These are phyloP conservation scores for Cyphomyrmex costatus DNA, from an alignment of 1,140 invertebrate genomes.

Conservation along the genomic window DNA sequence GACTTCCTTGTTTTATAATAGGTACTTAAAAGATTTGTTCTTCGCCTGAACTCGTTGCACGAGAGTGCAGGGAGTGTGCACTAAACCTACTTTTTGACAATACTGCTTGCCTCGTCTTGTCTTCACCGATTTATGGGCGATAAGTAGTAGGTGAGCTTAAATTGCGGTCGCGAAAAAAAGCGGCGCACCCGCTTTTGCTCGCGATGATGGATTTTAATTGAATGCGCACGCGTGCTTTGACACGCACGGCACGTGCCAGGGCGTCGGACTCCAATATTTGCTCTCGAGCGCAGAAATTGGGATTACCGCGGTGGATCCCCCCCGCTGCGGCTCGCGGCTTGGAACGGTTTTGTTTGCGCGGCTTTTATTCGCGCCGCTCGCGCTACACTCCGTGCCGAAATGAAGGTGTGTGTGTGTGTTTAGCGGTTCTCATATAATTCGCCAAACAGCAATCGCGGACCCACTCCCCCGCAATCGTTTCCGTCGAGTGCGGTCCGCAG, in stretches of 20 bases:
- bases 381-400: neutral
- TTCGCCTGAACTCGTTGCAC: too few species aligned
- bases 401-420: conserved; percentile 30
- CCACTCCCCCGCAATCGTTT: conserved; percentile 9
- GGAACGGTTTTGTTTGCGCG: conserved; percentile 57
- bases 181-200: neutral
- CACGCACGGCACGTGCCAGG: conserved; percentile 54
- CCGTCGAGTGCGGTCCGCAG: conserved; percentile 23
- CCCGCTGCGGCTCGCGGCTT: conserved; percentile 4
- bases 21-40: too few species aligned
- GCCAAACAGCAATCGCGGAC: conserved; percentile 38
- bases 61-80: too few species aligned
- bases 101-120: too few species aligned
- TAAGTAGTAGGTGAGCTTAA: neutral
- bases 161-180: conserved; percentile 39
- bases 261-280: conserved; percentile 67
- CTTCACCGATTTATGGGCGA: too few species aligned
- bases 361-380: conserved; percentile 57
- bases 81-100: too few species aligned
- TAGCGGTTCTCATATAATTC: conserved; percentile 44
- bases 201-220: conserved; percentile 64
- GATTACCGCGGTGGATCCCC: conserved; percentile 18
- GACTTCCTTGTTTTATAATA: too few species aligned
- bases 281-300: conserved; percentile 64
- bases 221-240: conserved; percentile 57